These are phyloP conservation scores for Climacteris rufus DNA, from an alignment of 2,113 vertebrate species.

Conservation along the genomic window DNA sequence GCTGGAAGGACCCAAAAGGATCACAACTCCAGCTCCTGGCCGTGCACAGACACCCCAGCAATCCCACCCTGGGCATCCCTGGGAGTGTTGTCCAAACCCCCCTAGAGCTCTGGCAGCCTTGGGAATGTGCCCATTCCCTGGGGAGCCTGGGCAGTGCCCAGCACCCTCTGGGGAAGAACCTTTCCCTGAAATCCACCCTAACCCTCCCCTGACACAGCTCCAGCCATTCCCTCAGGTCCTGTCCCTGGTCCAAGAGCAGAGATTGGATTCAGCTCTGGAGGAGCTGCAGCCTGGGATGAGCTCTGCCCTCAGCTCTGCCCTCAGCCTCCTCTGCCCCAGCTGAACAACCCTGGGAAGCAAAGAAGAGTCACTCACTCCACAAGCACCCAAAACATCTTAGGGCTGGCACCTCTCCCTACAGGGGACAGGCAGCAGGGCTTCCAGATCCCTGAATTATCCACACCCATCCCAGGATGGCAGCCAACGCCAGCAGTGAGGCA, in stretches of 20 bases:
- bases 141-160: not conserved
- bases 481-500: not conserved
- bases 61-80: not conserved
- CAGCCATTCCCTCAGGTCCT: accelerated
- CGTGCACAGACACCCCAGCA: not conserved
- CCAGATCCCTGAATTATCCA: not conserved
- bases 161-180: not conserved
- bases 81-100: accelerated
- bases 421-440: not conserved
- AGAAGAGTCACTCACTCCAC: not conserved
- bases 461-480: accelerated
- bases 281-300: not conserved
- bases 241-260: not conserved
- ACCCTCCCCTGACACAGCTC: not conserved
- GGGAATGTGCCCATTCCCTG: accelerated
- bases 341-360: not conserved
- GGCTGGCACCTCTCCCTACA: not conserved
- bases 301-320: not conserved
- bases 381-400: not conserved
- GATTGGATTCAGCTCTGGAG: not conserved
- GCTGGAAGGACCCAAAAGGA: not conserved
- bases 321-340: not conserved
- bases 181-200: not conserved
- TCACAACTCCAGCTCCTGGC: not conserved
- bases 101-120: not conserved